Evolutionary conservation across 2,797 vertebrate genomes (phyloP), one percentile per base, ranked within the genome.

Genomic region (Hydrocynus forskahlii): DNA sequence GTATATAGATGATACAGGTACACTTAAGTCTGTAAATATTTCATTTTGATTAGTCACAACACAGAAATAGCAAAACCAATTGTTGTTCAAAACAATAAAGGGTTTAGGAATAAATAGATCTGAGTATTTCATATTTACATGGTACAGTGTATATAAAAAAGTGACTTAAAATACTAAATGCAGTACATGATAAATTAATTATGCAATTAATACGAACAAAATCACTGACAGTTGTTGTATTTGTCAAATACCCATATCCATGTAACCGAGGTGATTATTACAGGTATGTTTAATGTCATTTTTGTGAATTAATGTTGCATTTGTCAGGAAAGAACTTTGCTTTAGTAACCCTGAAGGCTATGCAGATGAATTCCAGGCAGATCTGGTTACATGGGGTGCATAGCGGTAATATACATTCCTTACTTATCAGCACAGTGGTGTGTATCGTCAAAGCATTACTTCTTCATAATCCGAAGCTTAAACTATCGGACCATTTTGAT

Each of bases 51-150:
- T 71, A 63, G 13, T 66, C 38, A 60, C 52, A 29, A 54, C 14
- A 40, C 38, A 57, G 45, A 6, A 43, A 25, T 0, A 78, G 55
- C 35, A 57, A 19, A 23, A 68, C 62, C 78, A 67, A 7, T 79
- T 35, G 60, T 12, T 10, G 6, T n/a, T 10, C 35, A 48, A 13
- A 80, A 62, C 5, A 4, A 68, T 63, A 7, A 74, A 79, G 38
- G 59, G 45, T 60, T 74, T 14, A 60, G 62, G 50, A 63, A 79
- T 79, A 81, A 83, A 86, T 76, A 71, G 63, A 63, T 83, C 35
- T 79, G 52, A 57, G 63, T 19, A 69, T 35, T 29, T 52, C 23
- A 81, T 54, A 59, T 82, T 84, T 69, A 84, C 78, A 84, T 71
- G 38, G 55, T 77, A 73, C 73, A 70, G 68, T 40, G 23, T 80